Conservation (phyloP, 2,113 vertebrate genomes). For the Paracanthobrama guichenoti region DNA sequence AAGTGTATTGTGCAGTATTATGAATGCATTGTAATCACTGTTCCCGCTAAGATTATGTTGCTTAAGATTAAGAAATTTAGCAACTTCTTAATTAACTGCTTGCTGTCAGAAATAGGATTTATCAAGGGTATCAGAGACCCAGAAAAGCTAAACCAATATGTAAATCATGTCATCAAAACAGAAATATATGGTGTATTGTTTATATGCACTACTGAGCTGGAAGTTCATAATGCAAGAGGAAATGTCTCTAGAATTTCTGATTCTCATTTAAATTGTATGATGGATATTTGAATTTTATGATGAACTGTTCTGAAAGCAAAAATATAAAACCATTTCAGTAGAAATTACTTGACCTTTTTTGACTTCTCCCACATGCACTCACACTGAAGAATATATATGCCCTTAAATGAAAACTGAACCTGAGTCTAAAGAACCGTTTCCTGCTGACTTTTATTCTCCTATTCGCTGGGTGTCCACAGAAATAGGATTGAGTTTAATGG, state of each 20-base stretch:
- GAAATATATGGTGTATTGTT: neutral
- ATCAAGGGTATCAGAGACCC: no score
- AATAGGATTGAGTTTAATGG: conserved; percentile 28
- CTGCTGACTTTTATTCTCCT: conserved; percentile 20
- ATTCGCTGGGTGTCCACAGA: neutral
- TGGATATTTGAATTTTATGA: neutral
- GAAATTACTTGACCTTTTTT: neutral
- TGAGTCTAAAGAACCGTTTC: neutral
- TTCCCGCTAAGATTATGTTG: no score
- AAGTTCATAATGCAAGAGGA: neutral
- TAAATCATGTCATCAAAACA: neutral
- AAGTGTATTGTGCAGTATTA: no score
- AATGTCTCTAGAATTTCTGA: neutral
- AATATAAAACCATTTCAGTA: neutral
- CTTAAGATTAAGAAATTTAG: no score
- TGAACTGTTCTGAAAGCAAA: neutral
- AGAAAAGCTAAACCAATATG: neutral
- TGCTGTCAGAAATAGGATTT: no score
- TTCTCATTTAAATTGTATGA: neutral
- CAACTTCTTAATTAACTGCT: neutral
- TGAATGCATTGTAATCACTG: no score
- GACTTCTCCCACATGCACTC: neutral
- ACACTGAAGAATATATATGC: neutral
- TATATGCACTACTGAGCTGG: neutral
- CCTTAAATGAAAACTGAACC: conserved; percentile 15